These are phyloP conservation scores for Exephanes ischioxanthus DNA, from an alignment of 2,888 invertebrate genomes.

Conservation along the genomic window DNA sequence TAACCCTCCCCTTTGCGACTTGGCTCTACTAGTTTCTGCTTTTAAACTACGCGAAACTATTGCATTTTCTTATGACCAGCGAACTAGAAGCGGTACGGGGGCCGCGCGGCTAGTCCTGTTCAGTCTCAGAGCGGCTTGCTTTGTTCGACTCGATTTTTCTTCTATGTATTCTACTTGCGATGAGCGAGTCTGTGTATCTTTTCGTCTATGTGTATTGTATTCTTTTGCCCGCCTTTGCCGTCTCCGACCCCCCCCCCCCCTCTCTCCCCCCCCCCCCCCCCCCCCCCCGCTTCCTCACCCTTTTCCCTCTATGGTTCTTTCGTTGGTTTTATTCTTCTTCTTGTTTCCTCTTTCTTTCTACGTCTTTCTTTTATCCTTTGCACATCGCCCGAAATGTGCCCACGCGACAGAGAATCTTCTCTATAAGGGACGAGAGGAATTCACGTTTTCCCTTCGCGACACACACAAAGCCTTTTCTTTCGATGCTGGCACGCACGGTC, in stretches of 20 bases:
- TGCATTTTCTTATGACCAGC: slow-evolving; percentile 78
- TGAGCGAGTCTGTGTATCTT: slow-evolving; percentile 40
- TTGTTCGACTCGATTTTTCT: slow-evolving; percentile 64
- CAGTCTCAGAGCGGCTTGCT: slow-evolving; percentile 46
- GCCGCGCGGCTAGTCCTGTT: slow-evolving; percentile 17
- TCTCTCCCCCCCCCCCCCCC: neutral
- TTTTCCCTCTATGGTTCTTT: slow-evolving; percentile 21
- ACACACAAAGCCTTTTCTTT: slow-evolving; percentile 58
- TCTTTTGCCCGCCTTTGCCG: slow-evolving; percentile 32
- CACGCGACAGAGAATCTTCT: slow-evolving; percentile 49
- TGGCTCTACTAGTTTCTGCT: slow-evolving; percentile 74
- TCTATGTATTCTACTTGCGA: slow-evolving; percentile 44
- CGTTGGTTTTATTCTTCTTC: slow-evolving; percentile 45
- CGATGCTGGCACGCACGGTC: slow-evolving; percentile 39
- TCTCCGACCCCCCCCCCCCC: neutral
- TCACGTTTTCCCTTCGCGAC: slow-evolving; percentile 33
- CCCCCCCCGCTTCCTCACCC: neutral
- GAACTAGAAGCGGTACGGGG: slow-evolving; percentile 72
- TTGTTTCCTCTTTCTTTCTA: slow-evolving; percentile 22
- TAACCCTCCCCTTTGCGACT: slow-evolving; percentile 44
- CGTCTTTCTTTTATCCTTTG: slow-evolving; percentile 38
- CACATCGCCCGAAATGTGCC: slow-evolving; percentile 52
- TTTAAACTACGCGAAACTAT: slow-evolving; percentile 80
- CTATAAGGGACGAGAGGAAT: slow-evolving; percentile 49
- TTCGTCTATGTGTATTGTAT: slow-evolving; percentile 16